Percentiles rank a stretch among this genome's conserved stretches.
These are phyloP conservation scores for Drosophila elegans DNA, from an alignment of 1,140 invertebrate species.

Conservation along the genomic window DNA sequence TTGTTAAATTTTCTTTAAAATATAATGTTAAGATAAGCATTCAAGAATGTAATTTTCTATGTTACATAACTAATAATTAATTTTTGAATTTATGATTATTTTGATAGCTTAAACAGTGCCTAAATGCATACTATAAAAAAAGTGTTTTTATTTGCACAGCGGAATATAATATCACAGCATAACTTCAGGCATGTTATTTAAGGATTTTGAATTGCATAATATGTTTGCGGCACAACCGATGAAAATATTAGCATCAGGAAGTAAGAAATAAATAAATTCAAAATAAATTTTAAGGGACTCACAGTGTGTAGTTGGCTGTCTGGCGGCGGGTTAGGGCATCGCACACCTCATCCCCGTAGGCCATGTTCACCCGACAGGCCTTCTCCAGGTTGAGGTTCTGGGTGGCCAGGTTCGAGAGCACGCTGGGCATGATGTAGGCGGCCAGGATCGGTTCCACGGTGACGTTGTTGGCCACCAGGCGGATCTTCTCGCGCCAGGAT, in stretches of 20 bases:
- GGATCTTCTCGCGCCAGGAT: constrained; percentile 86
- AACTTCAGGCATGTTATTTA: background rate
- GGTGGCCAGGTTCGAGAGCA: constrained; percentile 90
- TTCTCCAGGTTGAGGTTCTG: constrained; percentile 94
- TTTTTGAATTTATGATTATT: no score
- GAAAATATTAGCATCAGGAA: no score
- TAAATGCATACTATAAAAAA: background rate
- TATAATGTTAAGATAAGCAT: no score
- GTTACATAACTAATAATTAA: no score
- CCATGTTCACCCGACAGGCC: constrained; percentile 92
- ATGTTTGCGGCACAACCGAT: no score
- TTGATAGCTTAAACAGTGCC: background rate
- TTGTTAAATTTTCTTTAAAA: no score
- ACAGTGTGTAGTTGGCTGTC: constrained; percentile 89
- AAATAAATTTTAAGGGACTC: constrained; percentile 22
- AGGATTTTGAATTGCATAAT: background rate
- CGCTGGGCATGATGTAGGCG: constrained; percentile 92
- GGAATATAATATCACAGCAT: background rate
- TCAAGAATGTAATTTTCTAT: no score
- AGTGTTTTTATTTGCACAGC: no score
- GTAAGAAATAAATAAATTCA: no score
- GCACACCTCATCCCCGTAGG: constrained; percentile 89
- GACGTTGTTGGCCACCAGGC: constrained; percentile 87
- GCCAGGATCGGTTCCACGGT: constrained; percentile 92
- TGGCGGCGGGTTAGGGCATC: constrained; percentile 89